A percentile compares a stretch with the other conserved stretches of the same genome.
Conservation (phyloP, 64 coral and sea anemone species). For the Pocillopora verrucosa region DNA sequence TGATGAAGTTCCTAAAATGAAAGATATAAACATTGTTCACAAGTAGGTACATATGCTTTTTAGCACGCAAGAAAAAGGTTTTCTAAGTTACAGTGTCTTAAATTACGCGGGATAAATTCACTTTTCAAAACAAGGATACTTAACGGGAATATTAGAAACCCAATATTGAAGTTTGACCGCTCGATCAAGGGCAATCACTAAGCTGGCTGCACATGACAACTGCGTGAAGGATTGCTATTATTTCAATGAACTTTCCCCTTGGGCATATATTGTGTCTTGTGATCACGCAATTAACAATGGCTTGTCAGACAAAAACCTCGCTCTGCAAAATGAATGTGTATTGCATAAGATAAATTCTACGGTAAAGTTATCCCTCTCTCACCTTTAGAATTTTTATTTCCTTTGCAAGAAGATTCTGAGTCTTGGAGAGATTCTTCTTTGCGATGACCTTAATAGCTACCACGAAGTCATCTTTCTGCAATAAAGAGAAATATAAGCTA, state of each 20-base stretch:
- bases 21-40: slow-evolving; percentile 30
- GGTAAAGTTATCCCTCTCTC: background rate
- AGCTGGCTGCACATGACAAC: background rate
- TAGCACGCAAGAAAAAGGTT: background rate
- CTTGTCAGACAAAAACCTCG: background rate
- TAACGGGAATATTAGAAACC: background rate
- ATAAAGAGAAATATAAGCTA: background rate
- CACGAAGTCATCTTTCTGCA: slow-evolving; percentile 89
- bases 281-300: slow-evolving; percentile 1
- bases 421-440: slow-evolving; percentile 97
- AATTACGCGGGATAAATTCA: background rate
- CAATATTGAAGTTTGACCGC: background rate
- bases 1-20: slow-evolving; percentile 88
- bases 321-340: background rate
- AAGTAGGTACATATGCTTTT: background rate
- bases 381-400: slow-evolving; percentile 99
- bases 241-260: background rate
- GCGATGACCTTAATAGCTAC: slow-evolving; percentile 97
- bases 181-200: background rate
- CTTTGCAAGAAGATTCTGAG: slow-evolving; percentile 91
- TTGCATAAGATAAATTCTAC: background rate
- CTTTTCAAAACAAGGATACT: background rate
- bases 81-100: background rate
- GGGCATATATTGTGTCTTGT: background rate
- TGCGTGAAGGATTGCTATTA: background rate